Conservation (phyloP, 2,797 vertebrate species). For the Danionella dracula region DNA sequence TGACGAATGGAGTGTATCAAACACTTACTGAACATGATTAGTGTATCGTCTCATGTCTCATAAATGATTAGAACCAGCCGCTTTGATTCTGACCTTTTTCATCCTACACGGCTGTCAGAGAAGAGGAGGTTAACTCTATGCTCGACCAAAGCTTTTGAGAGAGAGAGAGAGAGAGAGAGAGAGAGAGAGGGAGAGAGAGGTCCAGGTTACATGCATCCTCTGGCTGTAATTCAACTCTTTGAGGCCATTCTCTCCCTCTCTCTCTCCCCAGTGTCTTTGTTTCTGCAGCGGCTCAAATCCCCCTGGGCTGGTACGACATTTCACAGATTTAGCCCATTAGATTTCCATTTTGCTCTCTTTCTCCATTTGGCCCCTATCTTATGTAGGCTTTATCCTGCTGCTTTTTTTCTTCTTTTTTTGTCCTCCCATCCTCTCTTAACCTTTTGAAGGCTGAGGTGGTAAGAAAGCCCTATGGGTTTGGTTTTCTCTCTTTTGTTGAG, state of each 20-base stretch:
- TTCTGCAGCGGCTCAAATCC: slow-evolving; percentile 35
- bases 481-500: slow-evolving; percentile 23
- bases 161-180: too few relatives aligned
- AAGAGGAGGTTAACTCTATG: slow-evolving; percentile 38
- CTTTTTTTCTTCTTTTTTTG: slow-evolving; percentile 39
- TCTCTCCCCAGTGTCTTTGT: slow-evolving; percentile 20
- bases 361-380: slow-evolving; percentile 27
- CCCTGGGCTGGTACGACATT: slow-evolving; percentile 48
- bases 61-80: slow-evolving; percentile 28
- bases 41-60: neutral
- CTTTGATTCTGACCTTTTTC: slow-evolving; percentile 33
- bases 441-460: slow-evolving; percentile 35
- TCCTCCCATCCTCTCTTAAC: slow-evolving; percentile 46
- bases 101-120: slow-evolving; percentile 27
- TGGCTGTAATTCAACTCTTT: slow-evolving; percentile 44
- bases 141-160: slow-evolving; percentile 39
- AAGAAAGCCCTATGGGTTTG: slow-evolving; percentile 44
- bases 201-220: slow-evolving; percentile 48
- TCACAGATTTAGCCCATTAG: slow-evolving; percentile 59
- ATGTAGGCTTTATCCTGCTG: slow-evolving; percentile 32
- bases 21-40: slow-evolving; percentile 17
- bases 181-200: too few relatives aligned
- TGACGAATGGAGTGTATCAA: slow-evolving; percentile 13
- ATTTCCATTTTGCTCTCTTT: slow-evolving; percentile 50
- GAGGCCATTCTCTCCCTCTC: slow-evolving; percentile 21